Conservation (phyloP, 2,113 vertebrate species). For the Myxocyprinus asiaticus region DNA sequence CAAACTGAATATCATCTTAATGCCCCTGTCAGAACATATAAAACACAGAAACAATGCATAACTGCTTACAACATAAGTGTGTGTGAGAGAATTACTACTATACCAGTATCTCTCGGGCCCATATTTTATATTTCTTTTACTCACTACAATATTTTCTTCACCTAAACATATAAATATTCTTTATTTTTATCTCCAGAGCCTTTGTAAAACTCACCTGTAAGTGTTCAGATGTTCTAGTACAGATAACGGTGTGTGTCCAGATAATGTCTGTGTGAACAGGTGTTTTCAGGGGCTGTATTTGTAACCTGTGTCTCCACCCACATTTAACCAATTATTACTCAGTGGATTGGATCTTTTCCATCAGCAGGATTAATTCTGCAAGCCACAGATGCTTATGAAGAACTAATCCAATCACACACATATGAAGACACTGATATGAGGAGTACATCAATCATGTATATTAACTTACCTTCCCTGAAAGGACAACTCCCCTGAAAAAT, state of each 20-base stretch:
- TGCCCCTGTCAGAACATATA: no score
- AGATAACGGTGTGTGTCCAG: not conserved
- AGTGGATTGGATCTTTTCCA: not conserved
- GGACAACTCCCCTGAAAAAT: no score
- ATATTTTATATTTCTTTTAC: no score
- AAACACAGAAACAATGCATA: no score
- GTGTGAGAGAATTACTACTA: no score
- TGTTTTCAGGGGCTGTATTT: slow-evolving; percentile 5
- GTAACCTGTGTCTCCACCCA: slow-evolving; percentile 23
- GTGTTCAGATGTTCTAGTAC: not conserved
- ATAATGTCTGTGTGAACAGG: not conserved
- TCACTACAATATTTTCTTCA: no score
- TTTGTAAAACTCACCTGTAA: slow-evolving; percentile 6
- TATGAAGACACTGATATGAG: not conserved
- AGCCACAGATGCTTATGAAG: not conserved
- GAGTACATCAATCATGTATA: not conserved
- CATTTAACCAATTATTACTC: not conserved
- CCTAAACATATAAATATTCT: no score
- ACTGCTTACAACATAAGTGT: no score
- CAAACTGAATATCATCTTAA: no score
- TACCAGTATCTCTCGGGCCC: no score
- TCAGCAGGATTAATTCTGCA: slow-evolving; percentile 16
- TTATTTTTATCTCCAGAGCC: no score
- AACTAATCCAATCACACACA: slow-evolving; percentile 21
- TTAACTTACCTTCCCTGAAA: not conserved